phyloP scores from a whole-genome alignment of 2,113 vertebrate genomes.

The Pontoporia blainvillei region DNA sequence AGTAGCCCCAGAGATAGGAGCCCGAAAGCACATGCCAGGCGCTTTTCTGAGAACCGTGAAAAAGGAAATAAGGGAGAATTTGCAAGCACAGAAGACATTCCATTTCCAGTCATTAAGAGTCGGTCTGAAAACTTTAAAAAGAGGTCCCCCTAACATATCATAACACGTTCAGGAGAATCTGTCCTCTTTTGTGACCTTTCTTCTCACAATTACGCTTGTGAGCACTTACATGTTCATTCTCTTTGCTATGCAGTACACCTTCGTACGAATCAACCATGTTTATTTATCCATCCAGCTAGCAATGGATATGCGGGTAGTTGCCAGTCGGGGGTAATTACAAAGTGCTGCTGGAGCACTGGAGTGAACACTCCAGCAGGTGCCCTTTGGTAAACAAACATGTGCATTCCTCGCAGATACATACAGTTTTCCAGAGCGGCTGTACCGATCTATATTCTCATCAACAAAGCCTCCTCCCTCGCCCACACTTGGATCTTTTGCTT shows the following conservation, averaged over 20 bases:
- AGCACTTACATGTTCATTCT: not conserved
- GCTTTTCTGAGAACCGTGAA: not conserved
- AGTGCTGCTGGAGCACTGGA: not conserved
- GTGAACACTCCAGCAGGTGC: not conserved
- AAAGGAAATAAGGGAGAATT: not conserved
- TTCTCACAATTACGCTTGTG: not conserved
- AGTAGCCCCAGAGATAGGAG: not conserved
- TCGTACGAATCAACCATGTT: not conserved
- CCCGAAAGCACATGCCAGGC: not conserved
- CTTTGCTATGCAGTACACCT: not conserved
- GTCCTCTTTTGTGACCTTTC: not conserved
- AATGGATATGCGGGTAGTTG: not conserved
- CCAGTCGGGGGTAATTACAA: not conserved
- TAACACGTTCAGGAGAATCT: not conserved
- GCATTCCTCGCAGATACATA: not conserved
- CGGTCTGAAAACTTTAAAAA: not conserved
- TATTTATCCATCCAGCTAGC: not conserved
- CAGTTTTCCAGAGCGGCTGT: not conserved
- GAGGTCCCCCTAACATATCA: not conserved
- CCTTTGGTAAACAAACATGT: not conserved
- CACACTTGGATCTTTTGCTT: not conserved
- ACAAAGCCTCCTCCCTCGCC: not conserved
- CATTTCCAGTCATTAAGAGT: not conserved
- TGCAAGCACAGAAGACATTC: not conserved
- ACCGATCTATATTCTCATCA: not conserved